A percentile compares a stretch with the other conserved stretches of the same genome.
These are phyloP conservation scores for Dinocampus coccinellae DNA, from an alignment of 2,888 invertebrate species.

Conservation along the genomic window DNA sequence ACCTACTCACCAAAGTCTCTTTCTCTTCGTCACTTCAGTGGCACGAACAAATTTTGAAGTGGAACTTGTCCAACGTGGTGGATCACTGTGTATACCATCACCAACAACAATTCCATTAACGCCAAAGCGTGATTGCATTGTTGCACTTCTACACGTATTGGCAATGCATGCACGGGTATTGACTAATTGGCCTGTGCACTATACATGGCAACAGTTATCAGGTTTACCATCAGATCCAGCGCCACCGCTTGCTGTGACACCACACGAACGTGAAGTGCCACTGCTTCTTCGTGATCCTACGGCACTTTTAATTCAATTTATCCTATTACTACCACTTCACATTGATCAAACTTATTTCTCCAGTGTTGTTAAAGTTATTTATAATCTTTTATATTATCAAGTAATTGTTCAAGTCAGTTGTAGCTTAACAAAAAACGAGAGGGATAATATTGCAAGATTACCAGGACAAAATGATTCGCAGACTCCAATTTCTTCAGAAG, in stretches of 20 bases:
- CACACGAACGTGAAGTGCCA: slow-evolving; percentile 78
- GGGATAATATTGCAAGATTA: slow-evolving; percentile 60
- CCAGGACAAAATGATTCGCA: slow-evolving; percentile 29
- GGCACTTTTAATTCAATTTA: slow-evolving; percentile 87
- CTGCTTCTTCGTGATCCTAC: slow-evolving; percentile 88
- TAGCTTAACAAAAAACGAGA: slow-evolving; percentile 76
- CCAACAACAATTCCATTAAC: slow-evolving; percentile 73
- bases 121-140: slow-evolving; percentile 85
- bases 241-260: slow-evolving; percentile 64
- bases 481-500: slow-evolving; percentile 52
- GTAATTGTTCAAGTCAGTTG: slow-evolving; percentile 85
- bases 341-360: slow-evolving; percentile 91
- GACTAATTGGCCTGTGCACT: slow-evolving; percentile 74
- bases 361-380: slow-evolving; percentile 87
- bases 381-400: slow-evolving; percentile 91
- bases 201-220: slow-evolving; percentile 73
- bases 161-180: slow-evolving; percentile 87
- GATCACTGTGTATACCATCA: slow-evolving; percentile 75
- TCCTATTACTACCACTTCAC: slow-evolving; percentile 86
- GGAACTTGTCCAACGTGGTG: slow-evolving; percentile 91
- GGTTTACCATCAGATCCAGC: slow-evolving; percentile 66
- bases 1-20: slow-evolving; percentile 80
- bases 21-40: slow-evolving; percentile 90
- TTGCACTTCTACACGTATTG: slow-evolving; percentile 89
- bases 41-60: slow-evolving; percentile 93